Conservation (phyloP, 2,113 vertebrate species). For the Dasyurus viverrinus region DNA sequence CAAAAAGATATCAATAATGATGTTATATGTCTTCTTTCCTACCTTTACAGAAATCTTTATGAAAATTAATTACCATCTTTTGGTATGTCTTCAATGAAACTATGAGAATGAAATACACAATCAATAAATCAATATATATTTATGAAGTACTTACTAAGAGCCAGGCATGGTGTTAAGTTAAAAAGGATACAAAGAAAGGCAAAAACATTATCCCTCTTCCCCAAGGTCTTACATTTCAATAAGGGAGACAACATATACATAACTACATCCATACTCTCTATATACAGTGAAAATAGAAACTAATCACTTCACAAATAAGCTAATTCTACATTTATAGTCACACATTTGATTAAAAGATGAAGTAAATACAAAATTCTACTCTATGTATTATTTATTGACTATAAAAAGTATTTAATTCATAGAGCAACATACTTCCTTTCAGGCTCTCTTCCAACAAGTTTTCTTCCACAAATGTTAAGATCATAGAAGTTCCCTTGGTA, state of each 20-base stretch:
- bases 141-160: background rate
- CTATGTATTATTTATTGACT: background rate
- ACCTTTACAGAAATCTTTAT: background rate
- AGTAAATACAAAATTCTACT: background rate
- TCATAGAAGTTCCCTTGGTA: background rate
- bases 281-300: background rate
- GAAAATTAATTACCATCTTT: background rate
- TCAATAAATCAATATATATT: background rate
- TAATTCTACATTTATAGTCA: background rate
- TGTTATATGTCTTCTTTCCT: background rate
- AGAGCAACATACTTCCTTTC: background rate
- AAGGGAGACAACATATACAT: background rate
- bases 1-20: background rate
- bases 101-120: background rate
- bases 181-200: background rate
- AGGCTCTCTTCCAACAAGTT: background rate
- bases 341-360: background rate
- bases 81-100: background rate
- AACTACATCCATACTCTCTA: background rate
- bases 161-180: background rate
- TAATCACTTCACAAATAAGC: background rate
- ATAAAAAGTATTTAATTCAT: background rate
- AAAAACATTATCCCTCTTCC: background rate
- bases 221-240: background rate
- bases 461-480: background rate